These are phyloP conservation scores for Griposia aprilina DNA, from an alignment of 2,888 invertebrate species.

Conservation along the genomic window DNA sequence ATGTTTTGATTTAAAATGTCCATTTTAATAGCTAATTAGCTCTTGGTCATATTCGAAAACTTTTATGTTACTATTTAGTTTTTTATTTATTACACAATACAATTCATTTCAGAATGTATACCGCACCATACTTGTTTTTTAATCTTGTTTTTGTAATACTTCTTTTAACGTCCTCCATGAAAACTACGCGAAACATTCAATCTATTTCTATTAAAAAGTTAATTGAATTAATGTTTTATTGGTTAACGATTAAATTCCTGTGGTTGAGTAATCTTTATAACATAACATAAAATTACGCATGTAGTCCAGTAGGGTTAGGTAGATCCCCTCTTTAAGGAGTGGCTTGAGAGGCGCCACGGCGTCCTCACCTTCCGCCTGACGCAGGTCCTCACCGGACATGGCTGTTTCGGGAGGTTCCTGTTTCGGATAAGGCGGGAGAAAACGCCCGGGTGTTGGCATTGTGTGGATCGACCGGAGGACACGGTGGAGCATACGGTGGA, in stretches of 20 bases:
- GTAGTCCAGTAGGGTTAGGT: too few species aligned
- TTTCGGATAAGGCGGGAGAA: too few species aligned
- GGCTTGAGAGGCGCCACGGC: too few species aligned
- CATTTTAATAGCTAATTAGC: conserved; percentile 1
- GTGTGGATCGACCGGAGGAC: too few species aligned
- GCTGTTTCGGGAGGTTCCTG: too few species aligned
- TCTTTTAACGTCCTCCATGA: not conserved
- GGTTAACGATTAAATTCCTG: not conserved
- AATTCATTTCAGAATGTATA: not conserved
- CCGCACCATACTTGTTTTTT: not conserved
- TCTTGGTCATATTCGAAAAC: not conserved
- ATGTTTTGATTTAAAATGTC: not conserved
- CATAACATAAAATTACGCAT: too few species aligned
- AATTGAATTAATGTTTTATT: conserved; percentile 44
- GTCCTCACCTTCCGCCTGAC: too few species aligned
- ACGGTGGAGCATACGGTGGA: too few species aligned
- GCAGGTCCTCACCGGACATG: too few species aligned
- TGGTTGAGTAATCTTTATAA: not conserved
- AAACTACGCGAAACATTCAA: conserved; percentile 13
- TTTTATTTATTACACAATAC: not conserved
- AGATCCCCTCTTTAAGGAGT: too few species aligned
- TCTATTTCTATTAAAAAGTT: conserved; percentile 42
- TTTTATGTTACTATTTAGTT: not conserved
- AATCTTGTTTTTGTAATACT: not conserved
- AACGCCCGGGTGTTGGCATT: too few species aligned